A percentile compares a stretch with the other conserved stretches of the same genome.
Conservation (phyloP, 1,140 invertebrate genomes). For the Papilio polytes region DNA sequence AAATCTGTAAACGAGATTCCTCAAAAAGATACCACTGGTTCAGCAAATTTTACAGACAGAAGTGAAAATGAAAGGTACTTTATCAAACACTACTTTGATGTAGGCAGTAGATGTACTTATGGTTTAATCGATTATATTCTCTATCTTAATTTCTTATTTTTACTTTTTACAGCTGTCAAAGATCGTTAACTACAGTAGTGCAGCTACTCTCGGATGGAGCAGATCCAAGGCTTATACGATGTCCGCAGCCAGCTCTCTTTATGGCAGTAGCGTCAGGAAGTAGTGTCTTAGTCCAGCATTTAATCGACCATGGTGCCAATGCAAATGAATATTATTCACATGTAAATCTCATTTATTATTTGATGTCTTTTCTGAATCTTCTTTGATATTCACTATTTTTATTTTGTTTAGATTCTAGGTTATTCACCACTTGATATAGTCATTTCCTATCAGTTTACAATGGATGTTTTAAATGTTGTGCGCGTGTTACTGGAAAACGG, state of each 20-base stretch:
- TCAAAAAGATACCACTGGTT: slow-evolving; percentile 26
- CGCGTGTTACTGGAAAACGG: slow-evolving; percentile 67
- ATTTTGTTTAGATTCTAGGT: slow-evolving; percentile 47
- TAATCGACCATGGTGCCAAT: slow-evolving; percentile 73
- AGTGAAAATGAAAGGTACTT: slow-evolving; percentile 14
- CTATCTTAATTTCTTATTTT: not conserved
- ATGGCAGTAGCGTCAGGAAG: slow-evolving; percentile 71
- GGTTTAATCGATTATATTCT: not conserved
- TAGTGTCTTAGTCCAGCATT: slow-evolving; percentile 62
- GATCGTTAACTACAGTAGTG: slow-evolving; percentile 68
- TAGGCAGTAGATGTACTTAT: too few relatives aligned
- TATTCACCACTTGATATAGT: slow-evolving; percentile 78
- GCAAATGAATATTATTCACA: slow-evolving; percentile 65
- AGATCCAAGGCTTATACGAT: slow-evolving; percentile 70
- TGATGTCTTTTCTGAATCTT: not conserved
- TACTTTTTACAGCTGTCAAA: slow-evolving; percentile 46
- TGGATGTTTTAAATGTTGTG: slow-evolving; percentile 68
- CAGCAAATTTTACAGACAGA: slow-evolving; percentile 28
- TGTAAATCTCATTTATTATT: slow-evolving; percentile 46
- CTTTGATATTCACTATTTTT: slow-evolving; percentile 40
- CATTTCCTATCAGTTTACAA: slow-evolving; percentile 61
- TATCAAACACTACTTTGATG: not conserved
- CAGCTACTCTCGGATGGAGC: slow-evolving; percentile 76
- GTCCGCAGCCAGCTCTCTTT: slow-evolving; percentile 77
- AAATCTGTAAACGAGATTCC: not conserved